Evolutionary conservation across 2,888 invertebrate genomes (phyloP).

Genomic region (Drosophila putrida): DNA sequence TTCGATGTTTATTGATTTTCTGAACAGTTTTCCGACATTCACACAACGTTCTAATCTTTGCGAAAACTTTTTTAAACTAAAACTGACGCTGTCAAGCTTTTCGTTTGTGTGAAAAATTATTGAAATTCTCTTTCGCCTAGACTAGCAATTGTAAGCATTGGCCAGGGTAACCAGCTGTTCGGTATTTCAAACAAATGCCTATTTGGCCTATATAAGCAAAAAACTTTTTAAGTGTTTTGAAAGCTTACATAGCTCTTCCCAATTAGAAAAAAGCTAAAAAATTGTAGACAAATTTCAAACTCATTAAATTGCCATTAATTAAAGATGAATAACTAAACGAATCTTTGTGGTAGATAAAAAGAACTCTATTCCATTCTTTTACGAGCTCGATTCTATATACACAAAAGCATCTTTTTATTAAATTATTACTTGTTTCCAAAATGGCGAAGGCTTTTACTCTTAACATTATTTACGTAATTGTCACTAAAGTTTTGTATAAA

Average conservation of each 20-base stretch:
- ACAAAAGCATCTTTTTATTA: not conserved
- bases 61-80: slow-evolving; percentile 82
- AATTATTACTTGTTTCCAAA: not conserved
- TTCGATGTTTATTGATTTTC: slow-evolving; percentile 56
- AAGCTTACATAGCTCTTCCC: slow-evolving; percentile 12
- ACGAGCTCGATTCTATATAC: not conserved
- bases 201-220: slow-evolving; percentile 35
- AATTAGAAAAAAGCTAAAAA: slow-evolving; percentile 8
- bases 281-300: not conserved
- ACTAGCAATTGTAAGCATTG: slow-evolving; percentile 19
- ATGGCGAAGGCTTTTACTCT: not conserved
- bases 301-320: slow-evolving; percentile 28
- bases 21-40: slow-evolving; percentile 30
- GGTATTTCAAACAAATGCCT: slow-evolving; percentile 20
- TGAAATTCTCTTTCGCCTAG: slow-evolving; percentile 60
- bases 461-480: not conserved
- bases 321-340: not conserved
- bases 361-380: not conserved
- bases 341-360: not conserved
- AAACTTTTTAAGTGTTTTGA: slow-evolving; percentile 22
- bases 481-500: not conserved
- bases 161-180: slow-evolving; percentile 65
- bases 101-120: slow-evolving; percentile 70
- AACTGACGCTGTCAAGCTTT: slow-evolving; percentile 65
- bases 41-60: slow-evolving; percentile 70